A percentile compares a stretch with the other conserved stretches of the same genome.
Conservation (phyloP, 1,140 invertebrate genomes). For the Scaptomyza montana region DNA sequence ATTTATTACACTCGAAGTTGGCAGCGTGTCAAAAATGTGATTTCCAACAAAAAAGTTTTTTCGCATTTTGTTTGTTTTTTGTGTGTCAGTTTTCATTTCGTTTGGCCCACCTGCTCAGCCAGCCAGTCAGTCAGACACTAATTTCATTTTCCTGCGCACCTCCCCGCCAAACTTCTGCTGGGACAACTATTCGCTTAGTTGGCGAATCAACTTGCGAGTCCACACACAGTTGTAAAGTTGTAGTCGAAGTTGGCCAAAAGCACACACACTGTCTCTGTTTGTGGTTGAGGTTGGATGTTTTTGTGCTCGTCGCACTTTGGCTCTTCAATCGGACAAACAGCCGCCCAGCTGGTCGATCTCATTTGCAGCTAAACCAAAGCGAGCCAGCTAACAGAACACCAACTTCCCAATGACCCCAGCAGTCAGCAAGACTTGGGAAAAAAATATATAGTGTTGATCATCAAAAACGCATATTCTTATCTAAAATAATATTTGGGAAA, state of each 20-base stretch:
- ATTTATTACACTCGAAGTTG: conserved; percentile 66
- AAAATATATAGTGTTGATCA: no score
- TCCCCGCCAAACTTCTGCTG: neutral
- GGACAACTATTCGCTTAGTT: conserved; percentile 30
- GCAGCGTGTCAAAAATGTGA: conserved; percentile 70
- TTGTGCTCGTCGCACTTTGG: conserved; percentile 31
- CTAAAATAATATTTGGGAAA: no score
- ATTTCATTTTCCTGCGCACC: conserved; percentile 57
- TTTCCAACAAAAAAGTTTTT: conserved; percentile 79
- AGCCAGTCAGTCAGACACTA: conserved; percentile 55
- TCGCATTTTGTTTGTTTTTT: conserved; percentile 53
- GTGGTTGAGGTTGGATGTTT: conserved; percentile 8
- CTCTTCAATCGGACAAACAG: conserved; percentile 50
- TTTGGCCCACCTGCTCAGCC: conserved; percentile 1
- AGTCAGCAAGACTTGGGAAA: neutral
- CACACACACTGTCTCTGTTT: neutral
- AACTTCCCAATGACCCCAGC: conserved; percentile 1
- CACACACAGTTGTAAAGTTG: no score
- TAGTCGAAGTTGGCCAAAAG: neutral
- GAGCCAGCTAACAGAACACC: neutral
- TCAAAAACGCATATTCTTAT: no score
- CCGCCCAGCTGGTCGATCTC: conserved; percentile 8
- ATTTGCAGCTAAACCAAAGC: conserved; percentile 3
- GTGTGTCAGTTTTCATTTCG: conserved; percentile 33
- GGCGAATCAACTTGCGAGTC: conserved; percentile 8